phyloP scores from a whole-genome alignment of 2,797 vertebrate genomes.

The Distichodus sexfasciatus region DNA sequence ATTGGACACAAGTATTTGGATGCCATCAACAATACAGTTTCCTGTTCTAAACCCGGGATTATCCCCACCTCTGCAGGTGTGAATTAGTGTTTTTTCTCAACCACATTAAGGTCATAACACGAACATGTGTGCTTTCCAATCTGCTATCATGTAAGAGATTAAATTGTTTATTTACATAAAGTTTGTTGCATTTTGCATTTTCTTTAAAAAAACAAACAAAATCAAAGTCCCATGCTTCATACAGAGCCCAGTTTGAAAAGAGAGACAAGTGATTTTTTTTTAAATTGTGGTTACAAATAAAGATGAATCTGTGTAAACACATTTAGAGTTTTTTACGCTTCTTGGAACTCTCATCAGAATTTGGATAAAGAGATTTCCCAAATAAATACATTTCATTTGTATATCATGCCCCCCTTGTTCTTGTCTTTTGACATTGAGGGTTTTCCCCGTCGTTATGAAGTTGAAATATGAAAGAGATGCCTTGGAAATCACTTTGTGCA shows the following conservation, averaged over 20 bases:
- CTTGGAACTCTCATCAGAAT: not conserved
- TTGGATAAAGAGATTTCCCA: no score
- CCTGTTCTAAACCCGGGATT: slow-evolving; percentile 30
- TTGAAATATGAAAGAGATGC: no score
- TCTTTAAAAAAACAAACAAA: not conserved
- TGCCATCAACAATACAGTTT: slow-evolving; percentile 12
- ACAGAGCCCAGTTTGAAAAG: not conserved
- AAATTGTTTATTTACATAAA: slow-evolving; percentile 3
- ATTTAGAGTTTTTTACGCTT: not conserved
- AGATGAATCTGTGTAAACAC: not conserved
- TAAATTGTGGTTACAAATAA: not conserved
- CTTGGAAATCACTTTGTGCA: no score
- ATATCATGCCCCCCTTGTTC: no score
- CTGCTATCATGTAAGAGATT: slow-evolving; percentile 2
- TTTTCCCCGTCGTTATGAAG: no score
- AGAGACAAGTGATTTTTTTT: not conserved
- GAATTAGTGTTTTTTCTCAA: slow-evolving; percentile 23
- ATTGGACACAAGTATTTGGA: no score
- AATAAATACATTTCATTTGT: not conserved
- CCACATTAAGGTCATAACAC: slow-evolving; percentile 40
- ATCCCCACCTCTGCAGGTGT: slow-evolving; percentile 29
- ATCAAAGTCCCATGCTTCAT: not conserved
- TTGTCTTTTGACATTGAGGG: slow-evolving; percentile 23
- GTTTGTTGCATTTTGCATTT: not conserved
- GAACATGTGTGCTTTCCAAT: slow-evolving; percentile 19